Conservation (phyloP, 2,797 vertebrate species). For the Gadopsis bispinosus region DNA sequence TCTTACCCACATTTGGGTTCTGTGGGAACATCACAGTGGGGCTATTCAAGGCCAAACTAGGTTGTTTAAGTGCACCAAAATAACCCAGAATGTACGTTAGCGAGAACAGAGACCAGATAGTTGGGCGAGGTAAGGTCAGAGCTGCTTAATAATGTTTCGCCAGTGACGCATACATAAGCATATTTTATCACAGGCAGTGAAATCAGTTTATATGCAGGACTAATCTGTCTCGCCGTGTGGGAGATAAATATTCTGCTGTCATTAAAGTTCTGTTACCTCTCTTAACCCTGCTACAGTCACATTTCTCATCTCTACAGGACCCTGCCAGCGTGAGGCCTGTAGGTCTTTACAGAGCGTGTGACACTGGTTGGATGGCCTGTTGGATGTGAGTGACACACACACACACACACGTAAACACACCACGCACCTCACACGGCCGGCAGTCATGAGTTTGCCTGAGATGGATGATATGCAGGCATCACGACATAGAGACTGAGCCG, state of each 20-base stretch:
- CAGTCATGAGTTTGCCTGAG: slow-evolving; percentile 61
- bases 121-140: slow-evolving; percentile 38
- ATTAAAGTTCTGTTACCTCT: slow-evolving; percentile 22
- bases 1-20: slow-evolving; percentile 56
- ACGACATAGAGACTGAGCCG: slow-evolving; percentile 50
- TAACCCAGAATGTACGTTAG: slow-evolving; percentile 60
- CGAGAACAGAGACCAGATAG: slow-evolving; percentile 26
- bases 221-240: slow-evolving; percentile 2
- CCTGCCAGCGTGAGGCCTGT: slow-evolving; percentile 5
- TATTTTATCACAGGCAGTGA: slow-evolving; percentile 23
- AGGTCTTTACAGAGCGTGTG: slow-evolving; percentile 12
- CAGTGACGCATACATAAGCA: neutral
- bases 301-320: neutral
- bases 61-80: slow-evolving; percentile 69
- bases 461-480: slow-evolving; percentile 47
- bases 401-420: slow-evolving; percentile 10
- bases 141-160: neutral
- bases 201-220: slow-evolving; percentile 29
- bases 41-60: slow-evolving; percentile 74
- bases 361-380: slow-evolving; percentile 10
- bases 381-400: slow-evolving; percentile 32
- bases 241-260: neutral
- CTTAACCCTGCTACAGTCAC: slow-evolving; percentile 25
- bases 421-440: slow-evolving; percentile 36
- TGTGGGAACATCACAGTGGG: slow-evolving; percentile 63